phyloP scores from a whole-genome alignment of 1,140 invertebrate species.

The Dreissena polymorpha region DNA sequence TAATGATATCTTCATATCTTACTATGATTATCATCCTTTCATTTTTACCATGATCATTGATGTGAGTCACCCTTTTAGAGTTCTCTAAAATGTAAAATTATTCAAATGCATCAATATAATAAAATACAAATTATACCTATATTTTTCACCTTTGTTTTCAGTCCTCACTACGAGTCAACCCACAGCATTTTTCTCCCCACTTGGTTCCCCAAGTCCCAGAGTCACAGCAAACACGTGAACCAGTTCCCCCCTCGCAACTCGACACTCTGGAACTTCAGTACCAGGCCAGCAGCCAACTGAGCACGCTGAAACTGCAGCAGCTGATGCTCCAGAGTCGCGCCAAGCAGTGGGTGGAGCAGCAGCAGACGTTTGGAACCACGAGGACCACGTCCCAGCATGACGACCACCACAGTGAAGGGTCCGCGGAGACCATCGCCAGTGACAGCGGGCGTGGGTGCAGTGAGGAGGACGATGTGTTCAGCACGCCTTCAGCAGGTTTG shows the following conservation, averaged over 20 bases:
- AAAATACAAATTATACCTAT: too few species aligned
- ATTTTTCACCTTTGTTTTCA: constrained; percentile 10
- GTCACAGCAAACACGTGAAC: background rate
- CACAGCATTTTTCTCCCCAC: background rate
- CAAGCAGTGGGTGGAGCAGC: constrained; percentile 52
- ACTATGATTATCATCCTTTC: too few species aligned
- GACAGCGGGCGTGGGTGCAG: constrained; percentile 52
- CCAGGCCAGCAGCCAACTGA: constrained; percentile 37
- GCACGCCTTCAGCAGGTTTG: constrained; percentile 46
- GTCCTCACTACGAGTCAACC: constrained; percentile 33
- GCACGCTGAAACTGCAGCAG: constrained; percentile 38
- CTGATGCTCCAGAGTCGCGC: constrained; percentile 49
- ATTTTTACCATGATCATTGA: too few species aligned
- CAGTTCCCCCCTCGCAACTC: background rate
- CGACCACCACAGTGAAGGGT: constrained; percentile 50
- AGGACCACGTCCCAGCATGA: background rate
- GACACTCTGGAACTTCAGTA: constrained; percentile 41
- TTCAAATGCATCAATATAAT: too few species aligned
- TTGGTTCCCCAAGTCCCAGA: background rate
- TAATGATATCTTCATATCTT: too few species aligned
- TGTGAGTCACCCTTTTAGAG: too few species aligned
- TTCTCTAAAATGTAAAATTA: too few species aligned
- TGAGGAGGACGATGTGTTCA: constrained; percentile 46
- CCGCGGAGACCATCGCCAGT: constrained; percentile 47
- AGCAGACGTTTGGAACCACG: background rate